phyloP scores from a whole-genome alignment of 2,797 vertebrate species.

The Artibeus jamaicensis region DNA sequence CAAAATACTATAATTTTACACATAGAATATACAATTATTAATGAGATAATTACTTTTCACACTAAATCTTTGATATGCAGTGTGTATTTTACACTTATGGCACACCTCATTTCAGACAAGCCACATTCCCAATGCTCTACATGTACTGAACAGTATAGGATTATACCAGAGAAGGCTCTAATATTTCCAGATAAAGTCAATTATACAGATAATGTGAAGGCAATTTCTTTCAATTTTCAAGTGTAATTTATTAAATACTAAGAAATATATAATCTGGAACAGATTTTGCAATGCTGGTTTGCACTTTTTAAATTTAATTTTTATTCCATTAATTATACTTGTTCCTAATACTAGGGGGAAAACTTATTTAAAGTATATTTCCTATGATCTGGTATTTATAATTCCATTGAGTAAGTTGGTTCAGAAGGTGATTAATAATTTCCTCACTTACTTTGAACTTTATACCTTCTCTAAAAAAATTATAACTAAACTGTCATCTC shows the following conservation, averaged over 20 bases:
- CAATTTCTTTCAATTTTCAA: not conserved
- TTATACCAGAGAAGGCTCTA: not conserved
- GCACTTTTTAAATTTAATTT: not conserved
- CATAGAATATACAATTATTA: not conserved
- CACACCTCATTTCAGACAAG: not conserved
- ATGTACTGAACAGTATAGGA: not conserved
- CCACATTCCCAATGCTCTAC: not conserved
- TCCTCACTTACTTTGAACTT: not conserved
- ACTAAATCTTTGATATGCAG: not conserved
- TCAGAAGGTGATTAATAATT: constrained; percentile 13
- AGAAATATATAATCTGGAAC: not conserved
- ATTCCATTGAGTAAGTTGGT: not conserved
- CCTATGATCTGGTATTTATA: not conserved
- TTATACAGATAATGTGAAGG: not conserved
- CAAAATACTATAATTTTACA: not conserved
- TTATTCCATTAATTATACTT: not conserved
- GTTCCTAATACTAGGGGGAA: not conserved
- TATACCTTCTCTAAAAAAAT: not conserved
- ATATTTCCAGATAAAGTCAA: not conserved
- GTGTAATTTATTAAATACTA: not conserved
- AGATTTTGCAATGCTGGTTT: not conserved
- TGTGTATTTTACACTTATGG: not conserved
- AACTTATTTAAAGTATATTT: not conserved
- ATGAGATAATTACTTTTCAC: not conserved
- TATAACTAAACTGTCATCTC: not conserved